Base-by-base conservation (phyloP, 2,797 vertebrate genomes). In the Acrocephalus scirpaceus region DNA sequence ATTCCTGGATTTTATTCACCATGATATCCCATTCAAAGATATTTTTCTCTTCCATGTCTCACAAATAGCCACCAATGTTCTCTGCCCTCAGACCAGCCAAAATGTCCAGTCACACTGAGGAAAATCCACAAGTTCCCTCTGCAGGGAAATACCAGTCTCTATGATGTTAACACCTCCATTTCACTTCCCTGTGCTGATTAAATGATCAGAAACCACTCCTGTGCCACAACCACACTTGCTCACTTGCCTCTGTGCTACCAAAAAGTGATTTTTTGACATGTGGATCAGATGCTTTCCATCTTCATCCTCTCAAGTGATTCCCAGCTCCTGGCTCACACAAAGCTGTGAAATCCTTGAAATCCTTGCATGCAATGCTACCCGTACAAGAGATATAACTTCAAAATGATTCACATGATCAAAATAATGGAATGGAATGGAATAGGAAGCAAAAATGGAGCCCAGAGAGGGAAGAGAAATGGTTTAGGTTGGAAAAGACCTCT, bases 341-440 rank as follows among this genome's bases (percentile, higher is more conserved):
- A 40, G 21, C 9, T 47, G 12, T 60, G 58, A 60, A 38, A 60
- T 60, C 58, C 36, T 7, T 16, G 32, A 53, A 86, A 62, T 44
- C 42, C 44, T 45, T n/a, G n/a, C 44, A 73, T 8, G 47, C 23
- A 60, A 2, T 10, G 25, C 23, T 54, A 34, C 9, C 5, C 1
- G 51, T 7, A 27, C 6, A 44, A 50, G 15, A 51, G 16, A 14
- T 11, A 12, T 5, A 17, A 34, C 32, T 66, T 92, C 15, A 14
- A 29, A 86, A 76, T 30, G 0, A 42, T 64, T 61, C n/a, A 42
- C 11, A 21, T 21, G 7, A 60, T 16, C 12, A 53, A 88, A 78
- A 60, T 2, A 60, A 7, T 62, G 15, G 19, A 3, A 3, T 9
- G 4, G 5, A 58, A 48, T 0, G 0, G 15, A 77, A 14, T 0